Evolutionary conservation across 2,797 vertebrate species (phyloP), one percentile per base, ranked within the genome.

Genomic region (Buphagus erythrorhynchus): DNA sequence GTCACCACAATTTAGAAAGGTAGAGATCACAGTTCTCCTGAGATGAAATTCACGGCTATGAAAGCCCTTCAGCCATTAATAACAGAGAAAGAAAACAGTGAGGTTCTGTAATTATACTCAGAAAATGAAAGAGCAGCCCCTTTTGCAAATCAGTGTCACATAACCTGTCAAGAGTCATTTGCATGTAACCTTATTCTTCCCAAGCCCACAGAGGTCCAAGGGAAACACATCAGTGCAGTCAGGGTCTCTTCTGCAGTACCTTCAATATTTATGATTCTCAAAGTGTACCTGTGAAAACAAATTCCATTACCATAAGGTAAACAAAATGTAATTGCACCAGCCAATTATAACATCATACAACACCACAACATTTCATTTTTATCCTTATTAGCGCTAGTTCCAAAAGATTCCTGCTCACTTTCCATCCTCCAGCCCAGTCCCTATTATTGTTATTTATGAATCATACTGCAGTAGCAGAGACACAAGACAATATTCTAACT

Each of bases 91-190:
- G 63, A 96, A 97, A 97, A 75, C 43, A 73, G 77, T 79, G 75
- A 92, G 58, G 84, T 93, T 94, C 87, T 95, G 91, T 95, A 97
- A 97, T 97, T 97, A 95, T 78, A 95, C 85, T 94, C 94, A 94
- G 89, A 97, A 96, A 97, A 95, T 91, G 90, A 97, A 96, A 97
- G 91, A 85, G 68, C 22, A 89, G 31, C 75, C 65, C 85, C 88
- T 88, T 93, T 96, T 92, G 92, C 75, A 95, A 97, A 97, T 97
- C 97, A 97, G 92, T 97, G 94, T 22, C 62, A 79, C 81, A 85
- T 71, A 94, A 93, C 93, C 78, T 22, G 22, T 91, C 90, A 94
- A 76, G 83, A 94, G 55, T 65, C 3, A 0, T 93, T 96, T 96
- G 58, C 67, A 88, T 91, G 88, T 91, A 95, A 93, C 92, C 82